A percentile compares a stretch with the other conserved stretches of the same genome.
phyloP scores from a whole-genome alignment of 2,797 vertebrate genomes.

The Sebastes vulpes region DNA sequence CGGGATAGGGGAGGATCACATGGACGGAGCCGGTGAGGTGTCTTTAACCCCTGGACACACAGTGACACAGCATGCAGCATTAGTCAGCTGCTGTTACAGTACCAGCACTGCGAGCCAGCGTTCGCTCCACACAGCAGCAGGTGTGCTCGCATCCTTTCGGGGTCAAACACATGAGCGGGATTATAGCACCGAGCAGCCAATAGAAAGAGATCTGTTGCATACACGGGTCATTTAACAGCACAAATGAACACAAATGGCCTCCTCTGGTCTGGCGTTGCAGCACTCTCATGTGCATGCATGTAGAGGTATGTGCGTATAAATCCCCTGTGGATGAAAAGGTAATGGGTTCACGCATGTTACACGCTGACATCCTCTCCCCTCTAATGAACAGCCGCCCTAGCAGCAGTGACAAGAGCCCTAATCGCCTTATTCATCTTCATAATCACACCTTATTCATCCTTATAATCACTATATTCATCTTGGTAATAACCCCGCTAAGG shows the following conservation, averaged over 20 bases:
- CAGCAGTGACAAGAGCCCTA: constrained; percentile 72
- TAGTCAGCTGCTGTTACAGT: constrained; percentile 47
- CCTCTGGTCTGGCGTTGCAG: not conserved
- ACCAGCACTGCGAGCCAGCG: constrained; percentile 1
- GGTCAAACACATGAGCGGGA: constrained; percentile 48
- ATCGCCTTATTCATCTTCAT: constrained; percentile 86
- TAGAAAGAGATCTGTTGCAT: constrained; percentile 36
- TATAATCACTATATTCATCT: constrained; percentile 81
- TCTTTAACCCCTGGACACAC: constrained; percentile 62
- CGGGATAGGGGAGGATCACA: constrained; percentile 54
- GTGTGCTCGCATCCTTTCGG: constrained; percentile 21
- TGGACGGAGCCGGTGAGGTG: constrained; percentile 44
- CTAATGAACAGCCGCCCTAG: constrained; percentile 63
- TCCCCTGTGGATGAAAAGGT: constrained; percentile 59
- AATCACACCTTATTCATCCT: constrained; percentile 84
- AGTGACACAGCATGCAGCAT: constrained; percentile 50
- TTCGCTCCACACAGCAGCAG: not conserved
- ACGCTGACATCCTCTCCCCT: constrained; percentile 47
- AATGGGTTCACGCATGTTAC: constrained; percentile 66
- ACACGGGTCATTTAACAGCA: constrained; percentile 42
- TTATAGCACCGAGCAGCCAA: not conserved
- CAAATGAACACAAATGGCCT: constrained; percentile 53
- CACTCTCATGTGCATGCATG: constrained; percentile 11
- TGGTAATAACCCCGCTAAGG: constrained; percentile 70
- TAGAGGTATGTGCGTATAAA: constrained; percentile 33